These are phyloP conservation scores for Andricus quercusramuli DNA, from an alignment of 2,888 invertebrate species.

Conservation along the genomic window DNA sequence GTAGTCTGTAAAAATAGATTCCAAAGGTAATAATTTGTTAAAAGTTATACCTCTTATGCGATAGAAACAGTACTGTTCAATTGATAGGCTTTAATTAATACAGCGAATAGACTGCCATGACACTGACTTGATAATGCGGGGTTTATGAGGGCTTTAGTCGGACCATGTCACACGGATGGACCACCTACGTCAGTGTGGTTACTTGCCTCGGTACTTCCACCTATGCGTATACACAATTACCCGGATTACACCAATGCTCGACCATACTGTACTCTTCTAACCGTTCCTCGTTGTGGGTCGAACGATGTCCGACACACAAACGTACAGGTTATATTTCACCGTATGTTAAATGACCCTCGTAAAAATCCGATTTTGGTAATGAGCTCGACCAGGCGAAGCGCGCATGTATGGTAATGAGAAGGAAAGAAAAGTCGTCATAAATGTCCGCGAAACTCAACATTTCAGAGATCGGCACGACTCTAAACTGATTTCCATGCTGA, in stretches of 20 bases:
- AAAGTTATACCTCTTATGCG: neutral
- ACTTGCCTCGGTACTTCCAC: constrained; percentile 48
- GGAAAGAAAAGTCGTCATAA: neutral
- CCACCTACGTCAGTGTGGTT: constrained; percentile 60
- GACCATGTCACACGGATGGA: constrained; percentile 66
- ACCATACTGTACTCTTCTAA: neutral
- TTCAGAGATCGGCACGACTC: neutral
- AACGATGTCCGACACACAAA: constrained; percentile 45
- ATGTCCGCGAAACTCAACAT: neutral
- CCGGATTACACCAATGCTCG: constrained; percentile 41
- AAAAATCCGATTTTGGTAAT: constrained; percentile 63
- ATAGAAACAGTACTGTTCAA: constrained; percentile 62
- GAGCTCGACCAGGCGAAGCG: constrained; percentile 57
- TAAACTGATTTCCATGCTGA: too few relatives aligned
- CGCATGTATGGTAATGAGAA: constrained; percentile 47
- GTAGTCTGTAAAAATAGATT: neutral
- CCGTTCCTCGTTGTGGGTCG: constrained; percentile 16
- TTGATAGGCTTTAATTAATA: constrained; percentile 73
- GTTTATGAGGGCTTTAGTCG: constrained; percentile 71
- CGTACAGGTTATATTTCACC: constrained; percentile 56
- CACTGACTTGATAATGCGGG: constrained; percentile 70
- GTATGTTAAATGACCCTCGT: constrained; percentile 60
- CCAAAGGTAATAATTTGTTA: neutral
- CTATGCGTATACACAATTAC: constrained; percentile 45
- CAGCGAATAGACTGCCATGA: constrained; percentile 63